These are phyloP conservation scores for Tromatobia lineatoria DNA, from an alignment of 2,888 invertebrate genomes.

Conservation along the genomic window DNA sequence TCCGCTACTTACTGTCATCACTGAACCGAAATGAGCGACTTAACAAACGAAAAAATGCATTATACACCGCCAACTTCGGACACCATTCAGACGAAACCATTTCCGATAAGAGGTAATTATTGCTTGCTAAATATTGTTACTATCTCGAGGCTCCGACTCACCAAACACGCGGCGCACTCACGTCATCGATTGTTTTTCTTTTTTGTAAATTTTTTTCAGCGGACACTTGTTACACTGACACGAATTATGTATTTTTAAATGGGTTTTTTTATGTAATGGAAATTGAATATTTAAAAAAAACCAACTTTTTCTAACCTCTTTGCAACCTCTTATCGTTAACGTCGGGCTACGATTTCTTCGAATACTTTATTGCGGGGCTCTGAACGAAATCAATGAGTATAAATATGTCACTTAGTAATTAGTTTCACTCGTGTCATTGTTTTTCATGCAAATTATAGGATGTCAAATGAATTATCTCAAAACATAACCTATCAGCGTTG, in stretches of 20 bases:
- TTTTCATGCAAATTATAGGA: background rate
- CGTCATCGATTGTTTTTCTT: background rate
- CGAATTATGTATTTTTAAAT: background rate
- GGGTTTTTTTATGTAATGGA: background rate
- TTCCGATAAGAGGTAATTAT: conserved; percentile 92
- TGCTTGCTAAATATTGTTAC: conserved; percentile 32
- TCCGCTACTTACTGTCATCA: background rate
- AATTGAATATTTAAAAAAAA: background rate
- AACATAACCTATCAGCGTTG: background rate
- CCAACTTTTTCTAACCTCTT: conserved; percentile 10
- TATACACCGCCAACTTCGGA: conserved; percentile 91
- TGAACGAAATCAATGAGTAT: background rate
- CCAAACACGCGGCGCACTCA: background rate
- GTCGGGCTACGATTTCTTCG: background rate
- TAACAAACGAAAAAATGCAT: conserved; percentile 78
- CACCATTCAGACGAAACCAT: conserved; percentile 95
- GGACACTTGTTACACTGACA: conserved; percentile 21
- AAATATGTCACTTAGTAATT: background rate
- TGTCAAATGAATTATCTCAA: background rate
- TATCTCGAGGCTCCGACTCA: background rate
- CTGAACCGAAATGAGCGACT: conserved; percentile 71
- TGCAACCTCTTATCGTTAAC: background rate
- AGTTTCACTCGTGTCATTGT: background rate
- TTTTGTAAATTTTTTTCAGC: background rate
- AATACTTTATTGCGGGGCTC: background rate